Percentiles rank a stretch among this genome's conserved stretches.
phyloP scores from a whole-genome alignment of 1,140 invertebrate genomes.

The Pseudomyrmex cubaensis region DNA sequence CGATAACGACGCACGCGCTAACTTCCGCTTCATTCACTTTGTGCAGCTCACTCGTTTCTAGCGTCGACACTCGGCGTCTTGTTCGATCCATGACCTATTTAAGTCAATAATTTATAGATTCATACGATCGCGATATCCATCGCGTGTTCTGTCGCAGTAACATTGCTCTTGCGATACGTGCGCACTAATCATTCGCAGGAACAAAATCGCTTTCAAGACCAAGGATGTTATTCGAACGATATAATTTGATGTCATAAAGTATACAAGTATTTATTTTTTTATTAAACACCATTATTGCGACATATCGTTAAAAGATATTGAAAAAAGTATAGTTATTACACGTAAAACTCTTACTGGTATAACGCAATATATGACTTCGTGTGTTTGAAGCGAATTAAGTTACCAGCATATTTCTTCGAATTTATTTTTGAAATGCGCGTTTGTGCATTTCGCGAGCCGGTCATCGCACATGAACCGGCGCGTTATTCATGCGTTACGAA shows the following conservation, averaged over 20 bases:
- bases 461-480: constrained; percentile 8
- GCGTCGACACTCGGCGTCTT: constrained; percentile 54
- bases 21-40: constrained; percentile 46
- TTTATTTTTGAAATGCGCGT: not conserved
- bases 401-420: not conserved
- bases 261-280: not conserved
- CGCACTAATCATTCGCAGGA: constrained; percentile 21
- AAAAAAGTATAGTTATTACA: not conserved
- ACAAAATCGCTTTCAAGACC: constrained; percentile 32
- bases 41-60: constrained; percentile 18
- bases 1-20: constrained; percentile 33
- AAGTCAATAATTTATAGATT: constrained; percentile 60
- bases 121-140: constrained; percentile 49
- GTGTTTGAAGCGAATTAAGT: not conserved
- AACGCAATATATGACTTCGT: not conserved
- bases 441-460: not conserved
- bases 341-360: not conserved
- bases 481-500: constrained; percentile 33
- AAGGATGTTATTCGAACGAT: constrained; percentile 13
- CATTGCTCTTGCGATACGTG: constrained; percentile 16
- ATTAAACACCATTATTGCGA: not conserved
- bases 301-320: not conserved
- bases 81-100: constrained; percentile 56
- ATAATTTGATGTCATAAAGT: not conserved
- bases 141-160: constrained; percentile 41